Base-by-base conservation (phyloP, 2,888 invertebrate genomes). In the Hypena proboscidalis region DNA sequence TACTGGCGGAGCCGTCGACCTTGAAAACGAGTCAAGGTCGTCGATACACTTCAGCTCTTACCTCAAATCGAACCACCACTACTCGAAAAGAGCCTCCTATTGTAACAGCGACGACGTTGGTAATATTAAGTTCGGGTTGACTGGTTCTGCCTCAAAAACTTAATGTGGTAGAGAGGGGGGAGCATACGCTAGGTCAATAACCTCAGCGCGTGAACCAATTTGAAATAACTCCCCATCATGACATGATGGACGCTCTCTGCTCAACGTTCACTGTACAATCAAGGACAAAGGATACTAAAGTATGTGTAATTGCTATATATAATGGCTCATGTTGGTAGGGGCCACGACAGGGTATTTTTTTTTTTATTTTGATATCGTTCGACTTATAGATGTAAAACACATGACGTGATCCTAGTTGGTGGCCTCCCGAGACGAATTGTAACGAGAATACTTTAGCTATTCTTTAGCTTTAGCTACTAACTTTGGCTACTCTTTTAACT, bases 1-100 rank as follows among this genome's bases (percentile, higher is more conserved):
- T 57, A 64, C 56, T 68, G 56, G 45, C 60, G 50, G 61, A 60
- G 66, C 53, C 55, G 72, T 68, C 67, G 76, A 80, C 86, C 84
- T 87, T 88, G 85, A 80, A 74, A 60, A 69, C 70, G 67, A 83
- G 76, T 85, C 87, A 89, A 89, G 89, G 88, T 80, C 81, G 73
- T 48, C 42, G 61, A 62, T 74, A 66, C 64, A 63, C 68, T 53
- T 67, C 58, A 69, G 61, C 62, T 72, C 67, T 72, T 71, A 70
- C 67, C 20, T 48, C 61, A 70, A 74, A 73, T 70, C 53, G 64
- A 70, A 71, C 63, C 63, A 70, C 66, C 64, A 69, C 67, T 65
- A 62, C 58, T 69, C 65, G n/a, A 53, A 44, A 69, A 78, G 76
- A 74, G 73, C 74, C 77, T 80, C 74, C 75, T 69, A 81, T 85